These are phyloP conservation scores for Andrena chrysosceles DNA, from an alignment of 2,888 invertebrate species.

Conservation along the genomic window DNA sequence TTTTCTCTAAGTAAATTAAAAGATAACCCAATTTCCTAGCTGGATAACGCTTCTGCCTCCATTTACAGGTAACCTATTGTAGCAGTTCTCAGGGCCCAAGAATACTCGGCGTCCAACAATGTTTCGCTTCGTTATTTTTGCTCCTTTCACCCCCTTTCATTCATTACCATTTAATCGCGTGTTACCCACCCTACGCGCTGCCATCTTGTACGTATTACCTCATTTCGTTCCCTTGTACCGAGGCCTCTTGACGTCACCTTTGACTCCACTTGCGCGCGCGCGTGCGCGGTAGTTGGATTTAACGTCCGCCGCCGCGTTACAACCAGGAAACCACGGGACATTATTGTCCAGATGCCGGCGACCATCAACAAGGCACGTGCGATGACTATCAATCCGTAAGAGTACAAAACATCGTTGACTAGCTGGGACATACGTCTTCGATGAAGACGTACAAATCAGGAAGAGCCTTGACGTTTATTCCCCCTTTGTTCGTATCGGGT, in stretches of 20 bases:
- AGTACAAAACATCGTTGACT: constrained; percentile 24
- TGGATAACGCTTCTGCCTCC: too few relatives aligned
- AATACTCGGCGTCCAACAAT: background rate
- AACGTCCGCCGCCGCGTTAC: constrained; percentile 61
- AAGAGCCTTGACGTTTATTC: constrained; percentile 39
- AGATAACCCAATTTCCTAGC: too few relatives aligned
- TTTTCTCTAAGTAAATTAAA: too few relatives aligned
- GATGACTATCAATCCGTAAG: constrained; percentile 47
- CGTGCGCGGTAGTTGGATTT: constrained; percentile 49
- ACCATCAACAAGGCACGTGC: constrained; percentile 47
- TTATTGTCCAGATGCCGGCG: constrained; percentile 60
- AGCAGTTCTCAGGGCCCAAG: too few relatives aligned
- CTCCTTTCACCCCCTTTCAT: background rate
- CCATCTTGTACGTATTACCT: constrained; percentile 12
- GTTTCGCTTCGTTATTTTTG: constrained; percentile 6
- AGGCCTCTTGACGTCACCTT: constrained; percentile 42
- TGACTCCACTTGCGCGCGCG: constrained; percentile 33
- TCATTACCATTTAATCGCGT: background rate
- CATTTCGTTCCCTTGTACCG: constrained; percentile 7
- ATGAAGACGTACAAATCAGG: constrained; percentile 54
- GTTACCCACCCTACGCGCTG: background rate
- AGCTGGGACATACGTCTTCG: constrained; percentile 9
- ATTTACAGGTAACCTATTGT: too few relatives aligned
- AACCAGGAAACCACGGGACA: constrained; percentile 63
- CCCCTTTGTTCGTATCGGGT: constrained; percentile 44